Evolutionary conservation across 2,113 vertebrate genomes (phyloP).

Genomic region (Fulica atra): DNA sequence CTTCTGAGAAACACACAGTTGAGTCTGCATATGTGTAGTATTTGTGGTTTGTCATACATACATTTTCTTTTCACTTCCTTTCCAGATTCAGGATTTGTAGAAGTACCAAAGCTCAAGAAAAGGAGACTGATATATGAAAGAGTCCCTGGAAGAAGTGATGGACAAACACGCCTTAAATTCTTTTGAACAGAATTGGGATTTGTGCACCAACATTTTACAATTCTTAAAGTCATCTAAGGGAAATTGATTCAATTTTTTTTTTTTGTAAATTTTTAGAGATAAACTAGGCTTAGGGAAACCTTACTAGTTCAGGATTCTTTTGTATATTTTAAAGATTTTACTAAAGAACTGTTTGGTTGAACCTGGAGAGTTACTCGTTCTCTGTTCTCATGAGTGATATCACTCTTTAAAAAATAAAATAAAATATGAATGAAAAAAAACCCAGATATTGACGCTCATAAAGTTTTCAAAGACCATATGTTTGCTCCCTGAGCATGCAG

Average conservation of each 20-base stretch:
- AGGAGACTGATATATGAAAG: constrained; percentile 83
- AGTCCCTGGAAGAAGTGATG: constrained; percentile 88
- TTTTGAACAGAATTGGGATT: constrained; percentile 67
- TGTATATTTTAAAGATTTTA: not conserved
- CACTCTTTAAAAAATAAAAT: not conserved
- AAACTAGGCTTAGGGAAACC: not conserved
- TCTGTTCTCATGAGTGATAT: not conserved
- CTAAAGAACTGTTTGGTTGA: not conserved
- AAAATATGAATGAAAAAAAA: fast-evolving
- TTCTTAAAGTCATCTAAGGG: not conserved
- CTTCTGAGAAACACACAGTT: not conserved
- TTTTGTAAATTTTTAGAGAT: not conserved
- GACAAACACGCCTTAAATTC: constrained; percentile 90
- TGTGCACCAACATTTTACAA: not conserved
- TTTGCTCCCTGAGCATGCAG: not conserved
- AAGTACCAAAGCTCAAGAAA: constrained; percentile 77
- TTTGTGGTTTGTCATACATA: not conserved
- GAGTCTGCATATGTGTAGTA: not conserved
- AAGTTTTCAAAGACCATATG: not conserved
- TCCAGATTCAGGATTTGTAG: constrained; percentile 40
- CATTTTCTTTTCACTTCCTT: not conserved
- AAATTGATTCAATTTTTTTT: not conserved
- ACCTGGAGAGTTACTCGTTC: not conserved
- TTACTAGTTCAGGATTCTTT: not conserved
- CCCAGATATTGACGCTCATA: not conserved